Conservation (phyloP, 1,140 invertebrate species). For the Homalodisca vitripennis region DNA sequence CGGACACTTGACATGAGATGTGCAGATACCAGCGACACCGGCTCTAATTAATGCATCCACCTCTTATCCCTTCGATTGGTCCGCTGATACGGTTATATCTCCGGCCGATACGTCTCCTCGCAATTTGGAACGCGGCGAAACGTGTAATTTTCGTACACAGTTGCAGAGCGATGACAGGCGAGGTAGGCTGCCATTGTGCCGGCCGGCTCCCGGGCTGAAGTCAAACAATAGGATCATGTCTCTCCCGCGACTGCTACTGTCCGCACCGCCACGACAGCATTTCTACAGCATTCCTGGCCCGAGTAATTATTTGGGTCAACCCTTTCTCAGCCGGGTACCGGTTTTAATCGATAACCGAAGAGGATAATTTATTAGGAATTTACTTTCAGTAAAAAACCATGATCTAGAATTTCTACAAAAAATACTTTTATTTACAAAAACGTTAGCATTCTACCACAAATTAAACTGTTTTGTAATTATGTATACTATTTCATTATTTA, state of each 20-base stretch:
- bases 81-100: neutral
- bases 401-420: no score
- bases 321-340: no score
- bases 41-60: constrained; percentile 19
- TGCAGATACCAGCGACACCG: constrained; percentile 5
- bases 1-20: constrained; percentile 15
- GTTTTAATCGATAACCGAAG: no score
- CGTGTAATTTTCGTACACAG: constrained; percentile 10
- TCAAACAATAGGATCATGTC: constrained; percentile 9
- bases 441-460: no score
- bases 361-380: no score
- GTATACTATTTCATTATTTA: no score
- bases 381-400: no score
- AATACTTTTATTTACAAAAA: no score
- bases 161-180: neutral
- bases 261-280: neutral
- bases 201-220: neutral
- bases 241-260: neutral
- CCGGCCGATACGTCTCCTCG: constrained; percentile 11
- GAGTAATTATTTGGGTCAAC: no score
- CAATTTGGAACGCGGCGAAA: constrained; percentile 18
- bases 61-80: constrained; percentile 12
- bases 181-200: neutral
- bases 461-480: no score
- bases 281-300: neutral